phyloP scores from a whole-genome alignment of 2,113 vertebrate species.

The Danio rerio region DNA sequence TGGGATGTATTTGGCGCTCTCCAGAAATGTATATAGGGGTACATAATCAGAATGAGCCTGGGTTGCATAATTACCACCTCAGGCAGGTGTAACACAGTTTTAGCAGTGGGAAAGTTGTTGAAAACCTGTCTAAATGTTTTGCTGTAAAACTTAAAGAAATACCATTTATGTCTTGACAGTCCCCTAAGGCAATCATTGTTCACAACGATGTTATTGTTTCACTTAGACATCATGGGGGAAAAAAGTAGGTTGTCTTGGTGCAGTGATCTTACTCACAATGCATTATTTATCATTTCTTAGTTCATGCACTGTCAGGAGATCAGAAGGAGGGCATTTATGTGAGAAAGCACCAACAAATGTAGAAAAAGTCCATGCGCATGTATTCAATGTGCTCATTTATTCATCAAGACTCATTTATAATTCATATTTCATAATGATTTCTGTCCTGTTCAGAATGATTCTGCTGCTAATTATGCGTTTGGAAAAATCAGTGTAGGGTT shows the following conservation, averaged over 20 bases:
- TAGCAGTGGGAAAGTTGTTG: background rate
- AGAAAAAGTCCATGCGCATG: background rate
- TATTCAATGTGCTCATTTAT: background rate
- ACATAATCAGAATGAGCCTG: too few species aligned
- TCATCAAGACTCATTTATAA: constrained; percentile 23
- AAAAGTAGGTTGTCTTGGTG: background rate
- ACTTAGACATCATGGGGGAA: background rate
- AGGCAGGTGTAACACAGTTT: background rate
- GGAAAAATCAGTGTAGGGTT: background rate
- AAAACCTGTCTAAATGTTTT: background rate
- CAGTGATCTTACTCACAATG: background rate
- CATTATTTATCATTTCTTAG: background rate
- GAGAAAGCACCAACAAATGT: constrained; percentile 16
- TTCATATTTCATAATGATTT: constrained; percentile 26
- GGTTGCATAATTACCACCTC: background rate
- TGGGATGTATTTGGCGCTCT: too few species aligned
- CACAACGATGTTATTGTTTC: constrained; percentile 20
- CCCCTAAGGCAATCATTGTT: background rate
- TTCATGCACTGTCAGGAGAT: background rate
- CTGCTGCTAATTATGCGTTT: background rate
- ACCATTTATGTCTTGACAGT: background rate
- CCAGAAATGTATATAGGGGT: too few species aligned
- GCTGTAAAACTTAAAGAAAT: constrained; percentile 9
- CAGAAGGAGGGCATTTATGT: background rate
- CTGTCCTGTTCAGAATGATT: background rate